These are phyloP conservation scores for Erpornis zantholeuca DNA, from an alignment of 2,113 vertebrate species.

Conservation along the genomic window DNA sequence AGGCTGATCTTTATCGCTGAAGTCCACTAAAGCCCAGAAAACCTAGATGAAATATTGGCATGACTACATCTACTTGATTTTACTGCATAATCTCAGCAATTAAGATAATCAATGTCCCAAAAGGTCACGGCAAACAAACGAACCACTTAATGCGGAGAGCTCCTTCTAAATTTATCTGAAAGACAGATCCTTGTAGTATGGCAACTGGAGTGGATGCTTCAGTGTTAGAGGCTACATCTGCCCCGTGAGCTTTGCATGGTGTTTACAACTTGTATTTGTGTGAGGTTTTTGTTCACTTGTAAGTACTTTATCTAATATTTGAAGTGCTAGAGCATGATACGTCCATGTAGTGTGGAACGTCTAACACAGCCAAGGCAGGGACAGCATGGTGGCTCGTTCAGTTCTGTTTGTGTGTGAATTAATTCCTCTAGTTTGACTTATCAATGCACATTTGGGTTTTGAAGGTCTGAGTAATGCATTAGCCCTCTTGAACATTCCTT, in stretches of 20 bases:
- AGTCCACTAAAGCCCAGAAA: conserved; percentile 13
- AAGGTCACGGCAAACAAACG: conserved; percentile 1
- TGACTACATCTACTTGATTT: conserved; percentile 53
- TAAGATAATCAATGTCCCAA: conserved; percentile 2
- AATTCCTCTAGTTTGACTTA: conserved; percentile 14
- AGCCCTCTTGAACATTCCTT: not conserved
- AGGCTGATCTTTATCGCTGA: not conserved
- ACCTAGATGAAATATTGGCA: not conserved
- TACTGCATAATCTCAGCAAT: not conserved
- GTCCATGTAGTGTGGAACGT: not conserved
- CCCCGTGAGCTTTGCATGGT: conserved; percentile 70
- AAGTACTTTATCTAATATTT: not conserved
- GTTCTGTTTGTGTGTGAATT: conserved; percentile 44
- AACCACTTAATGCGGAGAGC: not conserved
- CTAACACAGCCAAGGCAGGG: conserved; percentile 29
- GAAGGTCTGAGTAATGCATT: not conserved
- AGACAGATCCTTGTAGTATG: conserved; percentile 29
- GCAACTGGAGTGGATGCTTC: conserved; percentile 49
- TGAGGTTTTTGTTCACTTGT: not conserved
- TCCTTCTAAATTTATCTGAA: conserved; percentile 32
- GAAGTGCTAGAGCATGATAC: conserved; percentile 57
- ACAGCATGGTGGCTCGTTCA: conserved; percentile 58
- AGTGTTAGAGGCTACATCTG: conserved; percentile 39
- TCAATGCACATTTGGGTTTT: conserved; percentile 1
- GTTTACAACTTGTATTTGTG: not conserved